phyloP scores from a whole-genome alignment of 2,113 vertebrate species.

The Ptyas mucosa region DNA sequence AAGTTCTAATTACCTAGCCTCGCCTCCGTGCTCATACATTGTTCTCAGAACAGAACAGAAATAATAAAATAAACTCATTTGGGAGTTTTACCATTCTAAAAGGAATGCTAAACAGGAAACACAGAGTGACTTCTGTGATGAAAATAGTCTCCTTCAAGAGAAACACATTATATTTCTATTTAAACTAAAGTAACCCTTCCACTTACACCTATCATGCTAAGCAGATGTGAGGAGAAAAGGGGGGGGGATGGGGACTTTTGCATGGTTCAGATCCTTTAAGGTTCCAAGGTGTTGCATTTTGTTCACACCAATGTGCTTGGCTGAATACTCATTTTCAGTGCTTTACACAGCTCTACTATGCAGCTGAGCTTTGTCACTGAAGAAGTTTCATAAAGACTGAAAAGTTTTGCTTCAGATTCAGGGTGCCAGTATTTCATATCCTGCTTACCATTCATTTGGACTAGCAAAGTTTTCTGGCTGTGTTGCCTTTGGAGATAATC shows the following conservation, averaged over 20 bases:
- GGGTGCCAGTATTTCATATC: not conserved
- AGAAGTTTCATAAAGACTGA: not conserved
- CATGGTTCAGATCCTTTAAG: not conserved
- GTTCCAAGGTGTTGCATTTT: not conserved
- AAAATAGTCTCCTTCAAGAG: not conserved
- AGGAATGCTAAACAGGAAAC: not conserved
- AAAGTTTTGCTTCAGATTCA: not conserved
- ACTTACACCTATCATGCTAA: not conserved
- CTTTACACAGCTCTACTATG: not conserved
- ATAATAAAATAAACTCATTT: not conserved
- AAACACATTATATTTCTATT: not conserved
- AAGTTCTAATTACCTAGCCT: too few relatives aligned
- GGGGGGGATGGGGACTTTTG: not conserved
- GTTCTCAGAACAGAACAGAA: too few relatives aligned
- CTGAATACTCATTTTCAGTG: not conserved
- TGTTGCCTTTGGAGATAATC: not conserved
- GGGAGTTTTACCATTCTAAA: not conserved
- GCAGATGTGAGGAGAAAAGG: not conserved
- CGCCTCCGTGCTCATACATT: too few relatives aligned
- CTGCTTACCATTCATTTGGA: not conserved
- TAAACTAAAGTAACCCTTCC: not conserved
- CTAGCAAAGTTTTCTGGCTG: not conserved
- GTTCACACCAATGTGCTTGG: not conserved
- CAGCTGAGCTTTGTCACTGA: not conserved
- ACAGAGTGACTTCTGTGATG: not conserved